Conservation (phyloP, 2,888 invertebrate species). For the Hirtodrosophila trivittata region DNA sequence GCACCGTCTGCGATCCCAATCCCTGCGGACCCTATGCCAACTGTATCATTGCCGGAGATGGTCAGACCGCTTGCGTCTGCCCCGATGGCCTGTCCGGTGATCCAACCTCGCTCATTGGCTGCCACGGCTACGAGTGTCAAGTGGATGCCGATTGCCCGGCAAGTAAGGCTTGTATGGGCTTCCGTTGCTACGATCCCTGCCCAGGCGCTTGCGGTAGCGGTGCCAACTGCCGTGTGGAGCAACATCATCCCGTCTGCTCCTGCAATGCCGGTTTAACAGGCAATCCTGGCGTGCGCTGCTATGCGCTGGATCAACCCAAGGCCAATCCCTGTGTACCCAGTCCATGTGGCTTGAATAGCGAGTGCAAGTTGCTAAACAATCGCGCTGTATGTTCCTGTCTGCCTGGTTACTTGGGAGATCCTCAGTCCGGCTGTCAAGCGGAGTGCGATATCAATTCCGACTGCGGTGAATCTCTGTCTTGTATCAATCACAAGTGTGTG, state of each 20-base stretch:
- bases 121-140: conserved; percentile 91
- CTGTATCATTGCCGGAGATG: conserved; percentile 88
- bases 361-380: conserved; percentile 89
- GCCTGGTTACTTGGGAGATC: conserved; percentile 91
- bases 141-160: conserved; percentile 90
- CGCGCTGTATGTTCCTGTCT: conserved; percentile 91
- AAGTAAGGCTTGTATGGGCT: conserved; percentile 91
- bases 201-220: conserved; percentile 91
- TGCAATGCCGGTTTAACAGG: conserved; percentile 90
- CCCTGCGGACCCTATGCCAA: conserved; percentile 92
- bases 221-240: conserved; percentile 89
- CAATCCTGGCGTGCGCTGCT: conserved; percentile 91
- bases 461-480: conserved; percentile 89
- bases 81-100: conserved; percentile 90
- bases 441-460: conserved; percentile 94
- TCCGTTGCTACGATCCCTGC: conserved; percentile 92
- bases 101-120: conserved; percentile 89
- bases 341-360: conserved; percentile 91
- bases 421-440: conserved; percentile 89
- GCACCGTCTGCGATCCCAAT: conserved; percentile 89
- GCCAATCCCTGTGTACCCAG: conserved; percentile 89
- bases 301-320: conserved; percentile 85
- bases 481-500: conserved; percentile 89
- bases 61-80: conserved; percentile 89
- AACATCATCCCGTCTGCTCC: conserved; percentile 91